These are phyloP conservation scores for Cheilosia vulpina DNA, from an alignment of 2,888 invertebrate genomes.

Conservation along the genomic window DNA sequence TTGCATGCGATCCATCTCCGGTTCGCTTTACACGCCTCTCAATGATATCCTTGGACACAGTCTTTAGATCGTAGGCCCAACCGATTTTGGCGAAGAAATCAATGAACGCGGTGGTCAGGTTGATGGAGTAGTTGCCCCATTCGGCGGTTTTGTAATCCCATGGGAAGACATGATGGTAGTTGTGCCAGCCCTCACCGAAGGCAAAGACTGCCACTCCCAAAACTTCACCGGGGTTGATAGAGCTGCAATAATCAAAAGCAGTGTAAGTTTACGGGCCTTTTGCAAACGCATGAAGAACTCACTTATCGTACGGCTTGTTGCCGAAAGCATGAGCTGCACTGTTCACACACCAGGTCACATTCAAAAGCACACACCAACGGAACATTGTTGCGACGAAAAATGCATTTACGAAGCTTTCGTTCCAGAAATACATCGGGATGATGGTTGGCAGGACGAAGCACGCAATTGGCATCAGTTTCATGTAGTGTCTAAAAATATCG, in stretches of 20 bases:
- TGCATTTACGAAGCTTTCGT: constrained; percentile 88
- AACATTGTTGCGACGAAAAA: constrained; percentile 89
- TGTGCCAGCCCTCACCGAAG: constrained; percentile 91
- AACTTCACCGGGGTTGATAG: constrained; percentile 88
- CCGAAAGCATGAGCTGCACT: constrained; percentile 94
- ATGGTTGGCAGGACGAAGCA: constrained; percentile 92
- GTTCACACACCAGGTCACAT: constrained; percentile 96
- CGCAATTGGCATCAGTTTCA: constrained; percentile 88
- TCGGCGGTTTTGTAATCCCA: constrained; percentile 94
- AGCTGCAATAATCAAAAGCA: constrained; percentile 79
- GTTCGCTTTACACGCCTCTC: constrained; percentile 88
- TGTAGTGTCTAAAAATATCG: constrained; percentile 87
- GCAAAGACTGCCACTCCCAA: constrained; percentile 86
- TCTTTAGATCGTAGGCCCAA: constrained; percentile 94
- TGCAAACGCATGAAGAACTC: constrained; percentile 77
- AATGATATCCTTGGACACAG: constrained; percentile 89
- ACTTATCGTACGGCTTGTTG: constrained; percentile 90
- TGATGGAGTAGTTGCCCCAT: constrained; percentile 88
- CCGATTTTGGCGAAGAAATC: constrained; percentile 93
- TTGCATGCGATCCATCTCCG: constrained; percentile 89
- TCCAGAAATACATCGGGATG: constrained; percentile 91
- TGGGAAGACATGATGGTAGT: constrained; percentile 93
- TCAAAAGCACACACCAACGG: constrained; percentile 91
- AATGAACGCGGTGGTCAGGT: constrained; percentile 90
- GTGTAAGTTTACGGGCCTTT: background rate